phyloP scores from a whole-genome alignment of 2,888 invertebrate species.

The Pachymerium ferrugineum region DNA sequence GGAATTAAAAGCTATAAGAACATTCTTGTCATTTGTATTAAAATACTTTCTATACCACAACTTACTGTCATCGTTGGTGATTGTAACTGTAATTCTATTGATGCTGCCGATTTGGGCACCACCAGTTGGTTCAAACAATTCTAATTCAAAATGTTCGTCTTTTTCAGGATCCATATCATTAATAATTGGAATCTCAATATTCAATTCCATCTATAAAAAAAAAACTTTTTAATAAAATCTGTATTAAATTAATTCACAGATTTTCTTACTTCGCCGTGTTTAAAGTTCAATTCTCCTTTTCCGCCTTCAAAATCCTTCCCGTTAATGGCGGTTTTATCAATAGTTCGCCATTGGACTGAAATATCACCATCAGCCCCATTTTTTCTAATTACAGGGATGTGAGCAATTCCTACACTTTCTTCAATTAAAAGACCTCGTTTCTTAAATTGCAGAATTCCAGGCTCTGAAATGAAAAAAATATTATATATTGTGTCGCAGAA shows the following conservation, averaged over 20 bases:
- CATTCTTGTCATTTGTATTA: not conserved
- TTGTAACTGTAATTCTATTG: constrained; percentile 52
- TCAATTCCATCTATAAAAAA: constrained; percentile 50
- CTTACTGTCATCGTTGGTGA: constrained; percentile 54
- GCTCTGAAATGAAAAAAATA: constrained; percentile 48
- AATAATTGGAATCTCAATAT: constrained; percentile 53
- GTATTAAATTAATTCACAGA: not conserved
- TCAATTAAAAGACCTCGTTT: constrained; percentile 55
- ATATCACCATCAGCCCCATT: constrained; percentile 56
- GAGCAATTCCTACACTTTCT: constrained; percentile 53
- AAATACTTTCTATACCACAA: not conserved
- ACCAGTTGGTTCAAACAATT: constrained; percentile 49
- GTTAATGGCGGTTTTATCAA: constrained; percentile 54
- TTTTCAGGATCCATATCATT: constrained; percentile 57
- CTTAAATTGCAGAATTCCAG: constrained; percentile 54
- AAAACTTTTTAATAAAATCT: constrained; percentile 3
- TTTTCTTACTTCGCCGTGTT: constrained; percentile 49
- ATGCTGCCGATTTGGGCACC: constrained; percentile 52
- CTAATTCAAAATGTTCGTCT: constrained; percentile 57
- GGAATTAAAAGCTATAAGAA: constrained; percentile 52
- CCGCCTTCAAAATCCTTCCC: constrained; percentile 55
- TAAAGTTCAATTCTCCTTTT: constrained; percentile 50
- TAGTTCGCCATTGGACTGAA: constrained; percentile 53
- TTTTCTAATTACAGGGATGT: constrained; percentile 50
- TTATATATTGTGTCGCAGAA: not conserved